Percentiles rank a stretch among this genome's conserved stretches.
These are phyloP conservation scores for Smithornis capensis DNA, from an alignment of 2,113 vertebrate genomes.

Conservation along the genomic window DNA sequence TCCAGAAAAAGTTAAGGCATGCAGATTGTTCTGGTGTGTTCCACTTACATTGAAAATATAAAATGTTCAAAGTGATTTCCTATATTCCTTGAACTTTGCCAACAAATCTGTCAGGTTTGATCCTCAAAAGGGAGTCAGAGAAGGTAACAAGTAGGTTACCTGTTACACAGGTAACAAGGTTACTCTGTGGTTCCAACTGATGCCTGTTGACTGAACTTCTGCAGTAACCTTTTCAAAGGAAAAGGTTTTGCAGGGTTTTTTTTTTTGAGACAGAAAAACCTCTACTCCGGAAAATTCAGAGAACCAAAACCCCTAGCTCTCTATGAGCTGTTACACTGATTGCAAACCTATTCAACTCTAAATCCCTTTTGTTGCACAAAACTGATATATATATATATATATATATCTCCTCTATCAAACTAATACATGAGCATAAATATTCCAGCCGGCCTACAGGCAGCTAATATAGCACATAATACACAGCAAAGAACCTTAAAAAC, in stretches of 20 bases:
- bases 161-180: no score
- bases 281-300: not conserved
- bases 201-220: not conserved
- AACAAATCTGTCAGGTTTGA: not conserved
- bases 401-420: not conserved
- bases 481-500: not conserved
- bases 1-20: not conserved
- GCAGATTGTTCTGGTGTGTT: not conserved
- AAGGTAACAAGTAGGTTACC: no score
- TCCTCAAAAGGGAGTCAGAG: not conserved
- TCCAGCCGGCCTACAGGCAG: not conserved
- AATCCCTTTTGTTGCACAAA: not conserved
- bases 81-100: not conserved
- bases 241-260: rapidly evolving
- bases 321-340: not conserved
- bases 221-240: not conserved
- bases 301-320: not conserved
- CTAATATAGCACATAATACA: not conserved
- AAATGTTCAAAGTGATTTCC: not conserved
- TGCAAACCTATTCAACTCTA: not conserved
- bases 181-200: not conserved
- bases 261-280: not conserved
- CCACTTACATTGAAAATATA: not conserved
- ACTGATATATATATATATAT: not conserved
- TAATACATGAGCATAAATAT: not conserved